phyloP scores from a whole-genome alignment of 2,113 vertebrate genomes.

The Carassius gibelio region DNA sequence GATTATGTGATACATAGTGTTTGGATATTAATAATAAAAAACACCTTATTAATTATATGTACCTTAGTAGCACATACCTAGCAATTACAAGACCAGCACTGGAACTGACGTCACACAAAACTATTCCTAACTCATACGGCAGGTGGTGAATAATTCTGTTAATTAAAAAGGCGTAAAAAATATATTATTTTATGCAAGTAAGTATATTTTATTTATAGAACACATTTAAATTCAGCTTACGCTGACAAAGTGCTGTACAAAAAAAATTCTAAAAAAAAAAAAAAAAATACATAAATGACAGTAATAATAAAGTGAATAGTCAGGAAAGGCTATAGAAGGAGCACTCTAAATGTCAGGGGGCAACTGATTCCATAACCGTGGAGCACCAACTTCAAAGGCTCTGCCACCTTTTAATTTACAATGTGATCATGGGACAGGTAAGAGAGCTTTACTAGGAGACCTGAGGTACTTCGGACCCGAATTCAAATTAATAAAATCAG shows the following conservation, averaged over 20 bases:
- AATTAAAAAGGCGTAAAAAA: neutral
- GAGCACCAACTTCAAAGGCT: neutral
- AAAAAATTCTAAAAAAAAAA: too few species aligned
- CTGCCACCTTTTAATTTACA: neutral
- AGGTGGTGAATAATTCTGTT: slow-evolving; percentile 88
- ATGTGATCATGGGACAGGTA: neutral
- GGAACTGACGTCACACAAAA: too few species aligned
- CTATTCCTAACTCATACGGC: slow-evolving; percentile 85
- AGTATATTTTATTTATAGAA: too few species aligned
- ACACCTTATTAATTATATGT: too few species aligned
- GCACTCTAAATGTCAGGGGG: neutral
- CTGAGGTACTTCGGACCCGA: neutral
- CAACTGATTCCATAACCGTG: neutral
- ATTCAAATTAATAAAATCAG: neutral
- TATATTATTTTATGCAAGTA: neutral
- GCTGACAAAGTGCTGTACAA: too few species aligned
- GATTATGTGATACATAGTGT: too few species aligned
- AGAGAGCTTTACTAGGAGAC: neutral
- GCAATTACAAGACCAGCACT: too few species aligned
- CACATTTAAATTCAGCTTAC: too few species aligned
- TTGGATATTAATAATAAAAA: too few species aligned
- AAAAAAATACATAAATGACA: too few species aligned
- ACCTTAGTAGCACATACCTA: too few species aligned
- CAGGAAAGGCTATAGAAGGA: neutral
- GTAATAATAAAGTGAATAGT: neutral